These are phyloP conservation scores for Microplitis demolitor DNA, from an alignment of 1,140 invertebrate genomes.

Conservation along the genomic window DNA sequence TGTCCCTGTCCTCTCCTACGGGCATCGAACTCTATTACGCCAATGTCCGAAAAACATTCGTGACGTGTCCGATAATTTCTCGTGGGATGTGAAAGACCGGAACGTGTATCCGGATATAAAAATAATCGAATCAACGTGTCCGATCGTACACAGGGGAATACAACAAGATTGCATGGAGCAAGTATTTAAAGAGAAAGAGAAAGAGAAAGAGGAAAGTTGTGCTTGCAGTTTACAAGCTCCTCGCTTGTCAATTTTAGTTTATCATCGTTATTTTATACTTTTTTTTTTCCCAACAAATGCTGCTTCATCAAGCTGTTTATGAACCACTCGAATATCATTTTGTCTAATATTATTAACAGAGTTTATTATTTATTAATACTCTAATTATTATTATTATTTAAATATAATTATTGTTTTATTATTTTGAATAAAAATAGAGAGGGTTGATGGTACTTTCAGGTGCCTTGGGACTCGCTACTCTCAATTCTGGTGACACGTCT, in stretches of 20 bases:
- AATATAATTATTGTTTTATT: too few relatives aligned
- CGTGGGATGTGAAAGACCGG: conserved; percentile 1
- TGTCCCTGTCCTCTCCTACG: conserved; percentile 3
- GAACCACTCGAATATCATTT: too few relatives aligned
- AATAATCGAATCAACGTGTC: conserved; percentile 28
- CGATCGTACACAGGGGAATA: conserved; percentile 22
- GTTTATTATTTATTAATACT: too few relatives aligned
- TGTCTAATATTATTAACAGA: too few relatives aligned
- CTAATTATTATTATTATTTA: too few relatives aligned
- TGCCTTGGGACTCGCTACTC: conserved; percentile 52
- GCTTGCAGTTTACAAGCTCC: too few relatives aligned
- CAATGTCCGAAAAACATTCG: conserved; percentile 59
- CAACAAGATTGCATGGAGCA: background rate
- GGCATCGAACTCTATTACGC: background rate
- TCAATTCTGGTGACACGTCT: conserved; percentile 47
- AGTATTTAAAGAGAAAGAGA: background rate
- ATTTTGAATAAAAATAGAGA: conserved; percentile 35
- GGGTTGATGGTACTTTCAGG: conserved; percentile 54
- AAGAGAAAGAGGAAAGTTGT: background rate
- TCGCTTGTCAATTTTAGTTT: too few relatives aligned
- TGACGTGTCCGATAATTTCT: conserved; percentile 25
- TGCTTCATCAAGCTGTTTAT: too few relatives aligned
- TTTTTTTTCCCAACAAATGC: too few relatives aligned
- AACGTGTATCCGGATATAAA: background rate
- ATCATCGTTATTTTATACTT: too few relatives aligned